A percentile compares a stretch with the other conserved stretches of the same genome.
phyloP scores from a whole-genome alignment of 2,113 vertebrate species.

The Raja brachyura region DNA sequence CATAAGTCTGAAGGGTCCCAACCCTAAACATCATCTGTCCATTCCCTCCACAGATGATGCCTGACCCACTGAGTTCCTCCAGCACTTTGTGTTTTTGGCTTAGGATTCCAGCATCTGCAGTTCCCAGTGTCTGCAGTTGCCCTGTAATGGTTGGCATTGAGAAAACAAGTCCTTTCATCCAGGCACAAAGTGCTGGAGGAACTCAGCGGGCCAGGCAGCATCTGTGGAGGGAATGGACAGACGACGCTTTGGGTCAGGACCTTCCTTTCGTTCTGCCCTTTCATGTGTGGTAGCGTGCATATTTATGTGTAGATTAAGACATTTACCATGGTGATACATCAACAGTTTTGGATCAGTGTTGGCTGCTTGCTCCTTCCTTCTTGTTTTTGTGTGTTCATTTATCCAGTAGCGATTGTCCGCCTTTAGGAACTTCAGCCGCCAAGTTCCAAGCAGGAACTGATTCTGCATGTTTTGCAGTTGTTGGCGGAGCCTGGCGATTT shows the following conservation, averaged over 20 bases:
- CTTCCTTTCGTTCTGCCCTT: no score
- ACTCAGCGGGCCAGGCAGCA: no score
- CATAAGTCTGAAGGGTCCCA: no score
- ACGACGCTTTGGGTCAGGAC: no score
- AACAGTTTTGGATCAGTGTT: slow-evolving; percentile 65
- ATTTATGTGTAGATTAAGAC: background rate
- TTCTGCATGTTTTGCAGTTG: slow-evolving; percentile 65
- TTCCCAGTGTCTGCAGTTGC: background rate
- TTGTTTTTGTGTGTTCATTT: slow-evolving; percentile 45
- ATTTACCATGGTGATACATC: slow-evolving; percentile 72
- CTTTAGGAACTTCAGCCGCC: slow-evolving; percentile 65
- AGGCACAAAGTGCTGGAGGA: no score
- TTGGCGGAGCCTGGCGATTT: slow-evolving; percentile 58
- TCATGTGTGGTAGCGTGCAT: background rate
- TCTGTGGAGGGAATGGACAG: no score
- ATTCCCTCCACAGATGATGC: no score
- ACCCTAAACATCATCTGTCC: no score
- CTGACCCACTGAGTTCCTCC: no score
- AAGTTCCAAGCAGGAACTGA: slow-evolving; percentile 57
- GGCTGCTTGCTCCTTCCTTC: rapidly evolving
- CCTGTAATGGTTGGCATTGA: background rate
- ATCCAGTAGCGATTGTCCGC: slow-evolving; percentile 59
- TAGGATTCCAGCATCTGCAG: no score
- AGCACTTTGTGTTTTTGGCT: no score
- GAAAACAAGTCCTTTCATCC: background rate